phyloP scores from a whole-genome alignment of 2,888 invertebrate genomes.

The Lycaena phlaeas region DNA sequence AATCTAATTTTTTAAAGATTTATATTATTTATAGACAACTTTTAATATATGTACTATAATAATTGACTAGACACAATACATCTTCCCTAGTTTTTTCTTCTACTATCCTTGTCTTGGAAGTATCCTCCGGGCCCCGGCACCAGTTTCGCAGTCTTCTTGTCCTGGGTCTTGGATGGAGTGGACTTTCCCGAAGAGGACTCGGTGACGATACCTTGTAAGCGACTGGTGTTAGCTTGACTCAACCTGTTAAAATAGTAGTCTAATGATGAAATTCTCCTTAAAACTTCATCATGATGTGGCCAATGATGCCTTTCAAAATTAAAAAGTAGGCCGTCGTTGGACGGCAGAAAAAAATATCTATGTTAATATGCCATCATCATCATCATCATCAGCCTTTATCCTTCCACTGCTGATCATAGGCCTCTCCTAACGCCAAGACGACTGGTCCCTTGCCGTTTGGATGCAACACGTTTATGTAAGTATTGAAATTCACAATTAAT shows the following conservation, averaged over 20 bases:
- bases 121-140: constrained; percentile 47
- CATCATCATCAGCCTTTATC: too few relatives aligned
- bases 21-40: not conserved
- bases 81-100: constrained; percentile 22
- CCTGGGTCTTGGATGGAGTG: constrained; percentile 24
- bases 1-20: not conserved
- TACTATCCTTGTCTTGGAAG: constrained; percentile 42
- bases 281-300: too few relatives aligned
- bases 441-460: too few relatives aligned
- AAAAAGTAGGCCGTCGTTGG: too few relatives aligned
- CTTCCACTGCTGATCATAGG: too few relatives aligned
- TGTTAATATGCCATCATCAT: too few relatives aligned
- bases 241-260: constrained; percentile 37
- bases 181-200: constrained; percentile 35
- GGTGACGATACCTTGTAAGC: constrained; percentile 55
- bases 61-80: not conserved
- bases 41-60: not conserved
- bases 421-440: too few relatives aligned
- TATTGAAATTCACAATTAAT: too few relatives aligned
- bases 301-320: too few relatives aligned
- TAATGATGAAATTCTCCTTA: too few relatives aligned
- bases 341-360: too few relatives aligned
- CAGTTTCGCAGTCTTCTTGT: constrained; percentile 30
- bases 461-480: too few relatives aligned
- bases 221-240: constrained; percentile 53